A percentile compares a stretch with the other conserved stretches of the same genome.
Conservation (phyloP, 2,797 vertebrate genomes). For the Pachyuromys duprasi region DNA sequence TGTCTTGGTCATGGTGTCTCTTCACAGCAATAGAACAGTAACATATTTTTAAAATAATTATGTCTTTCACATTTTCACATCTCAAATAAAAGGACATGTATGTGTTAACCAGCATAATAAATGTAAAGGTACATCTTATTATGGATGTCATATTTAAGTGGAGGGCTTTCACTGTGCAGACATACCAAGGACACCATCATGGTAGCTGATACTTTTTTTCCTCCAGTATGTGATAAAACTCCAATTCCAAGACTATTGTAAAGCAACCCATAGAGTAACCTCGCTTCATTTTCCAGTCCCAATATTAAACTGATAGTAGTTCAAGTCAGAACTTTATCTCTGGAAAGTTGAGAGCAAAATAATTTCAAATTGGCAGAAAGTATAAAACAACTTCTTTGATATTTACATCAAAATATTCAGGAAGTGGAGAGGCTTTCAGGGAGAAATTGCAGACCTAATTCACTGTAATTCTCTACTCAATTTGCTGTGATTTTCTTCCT, state of each 20-base stretch:
- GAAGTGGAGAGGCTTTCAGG: conserved; percentile 35
- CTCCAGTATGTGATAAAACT: conserved; percentile 64
- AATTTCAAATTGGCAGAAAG: conserved; percentile 53
- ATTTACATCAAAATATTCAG: conserved; percentile 57
- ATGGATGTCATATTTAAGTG: conserved; percentile 64
- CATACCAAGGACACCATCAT: conserved; percentile 39
- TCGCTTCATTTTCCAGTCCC: conserved; percentile 50
- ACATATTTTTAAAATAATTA: conserved; percentile 60
- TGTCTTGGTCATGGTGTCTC: not conserved
- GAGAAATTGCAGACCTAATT: conserved; percentile 40
- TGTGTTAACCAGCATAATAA: conserved; percentile 46
- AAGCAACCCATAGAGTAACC: conserved; percentile 57
- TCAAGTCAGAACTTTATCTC: conserved; percentile 59
- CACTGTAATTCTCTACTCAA: conserved; percentile 13
- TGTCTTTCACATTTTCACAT: conserved; percentile 30
- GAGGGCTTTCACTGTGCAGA: conserved; percentile 53
- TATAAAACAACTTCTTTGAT: conserved; percentile 48
- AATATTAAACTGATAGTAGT: conserved; percentile 70
- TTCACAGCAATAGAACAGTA: not conserved
- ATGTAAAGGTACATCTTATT: conserved; percentile 44
- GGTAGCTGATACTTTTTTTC: conserved; percentile 53
- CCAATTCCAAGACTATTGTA: conserved; percentile 57
- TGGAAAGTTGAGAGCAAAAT: conserved; percentile 70
- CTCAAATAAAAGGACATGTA: conserved; percentile 51
- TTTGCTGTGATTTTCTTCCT: conserved; percentile 50